phyloP scores from a whole-genome alignment of 1,140 invertebrate genomes.

The Drosophila hydei region DNA sequence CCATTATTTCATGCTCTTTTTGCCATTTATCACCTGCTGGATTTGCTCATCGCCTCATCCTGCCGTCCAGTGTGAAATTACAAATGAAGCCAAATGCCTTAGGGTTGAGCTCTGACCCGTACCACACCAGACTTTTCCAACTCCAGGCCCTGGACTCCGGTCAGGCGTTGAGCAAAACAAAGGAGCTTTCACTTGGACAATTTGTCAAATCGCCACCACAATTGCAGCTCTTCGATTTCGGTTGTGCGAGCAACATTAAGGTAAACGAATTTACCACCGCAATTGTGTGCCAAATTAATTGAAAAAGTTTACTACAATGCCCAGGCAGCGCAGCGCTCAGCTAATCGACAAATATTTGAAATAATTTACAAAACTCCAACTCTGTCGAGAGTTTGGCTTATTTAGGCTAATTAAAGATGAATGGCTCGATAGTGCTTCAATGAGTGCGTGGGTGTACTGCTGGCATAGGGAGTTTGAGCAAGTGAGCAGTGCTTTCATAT shows the following conservation, averaged over 20 bases:
- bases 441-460: not conserved
- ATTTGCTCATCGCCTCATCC: slow-evolving; percentile 1
- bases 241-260: slow-evolving; percentile 18
- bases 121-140: not conserved
- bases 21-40: slow-evolving; percentile 78
- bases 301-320: slow-evolving; percentile 71
- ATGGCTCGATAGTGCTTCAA: slow-evolving; percentile 4
- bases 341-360: slow-evolving; percentile 78
- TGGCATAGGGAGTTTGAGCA: not conserved
- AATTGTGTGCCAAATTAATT: slow-evolving; percentile 70
- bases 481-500: not conserved
- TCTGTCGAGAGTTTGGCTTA: slow-evolving; percentile 31
- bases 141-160: too few relatives aligned
- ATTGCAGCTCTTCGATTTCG: slow-evolving; percentile 68
- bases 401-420: slow-evolving; percentile 52
- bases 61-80: slow-evolving; percentile 54
- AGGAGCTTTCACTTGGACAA: slow-evolving; percentile 66
- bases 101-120: slow-evolving; percentile 5
- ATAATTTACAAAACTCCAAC: slow-evolving; percentile 69
- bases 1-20: slow-evolving; percentile 76
- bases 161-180: slow-evolving; percentile 49
- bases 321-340: slow-evolving; percentile 13
- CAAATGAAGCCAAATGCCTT: slow-evolving; percentile 60
- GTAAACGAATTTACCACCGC: slow-evolving; percentile 42
- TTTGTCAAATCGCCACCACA: slow-evolving; percentile 81